Percentiles rank a stretch among this genome's conserved stretches.
Conservation (phyloP, 2,113 vertebrate species). For the Peromyscus californicus region DNA sequence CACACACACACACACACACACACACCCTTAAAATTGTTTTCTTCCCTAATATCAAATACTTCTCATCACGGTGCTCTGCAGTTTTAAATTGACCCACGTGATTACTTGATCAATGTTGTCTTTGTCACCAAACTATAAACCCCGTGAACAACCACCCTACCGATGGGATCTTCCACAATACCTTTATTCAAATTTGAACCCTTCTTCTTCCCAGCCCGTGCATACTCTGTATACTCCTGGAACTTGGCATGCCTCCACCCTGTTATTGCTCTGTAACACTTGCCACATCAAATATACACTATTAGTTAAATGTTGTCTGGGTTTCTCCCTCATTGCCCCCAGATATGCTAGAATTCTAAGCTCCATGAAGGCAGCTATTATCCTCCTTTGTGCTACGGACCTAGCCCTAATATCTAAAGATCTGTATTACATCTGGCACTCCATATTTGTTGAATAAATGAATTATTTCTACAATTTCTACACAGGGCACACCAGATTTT, state of each 20-base stretch:
- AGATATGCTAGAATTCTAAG: constrained; percentile 17
- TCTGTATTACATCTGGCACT: constrained; percentile 17
- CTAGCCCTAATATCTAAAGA: background rate
- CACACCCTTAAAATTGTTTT: background rate
- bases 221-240: background rate
- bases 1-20: no score
- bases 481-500: constrained; percentile 60
- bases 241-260: background rate
- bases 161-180: background rate
- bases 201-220: background rate
- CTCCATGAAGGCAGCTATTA: background rate
- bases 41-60: background rate
- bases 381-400: background rate
- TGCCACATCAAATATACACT: background rate
- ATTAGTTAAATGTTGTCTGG: background rate
- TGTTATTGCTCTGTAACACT: background rate
- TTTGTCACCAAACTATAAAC: background rate
- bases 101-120: background rate
- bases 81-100: background rate
- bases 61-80: background rate
- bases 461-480: constrained; percentile 70
- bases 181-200: background rate
- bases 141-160: background rate
- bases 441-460: constrained; percentile 53
- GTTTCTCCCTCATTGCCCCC: background rate